Evolutionary conservation across 2,888 invertebrate species (phyloP), one percentile per base, ranked within the genome.

Genomic region (Pseudococcus jackbeardsleyi): DNA sequence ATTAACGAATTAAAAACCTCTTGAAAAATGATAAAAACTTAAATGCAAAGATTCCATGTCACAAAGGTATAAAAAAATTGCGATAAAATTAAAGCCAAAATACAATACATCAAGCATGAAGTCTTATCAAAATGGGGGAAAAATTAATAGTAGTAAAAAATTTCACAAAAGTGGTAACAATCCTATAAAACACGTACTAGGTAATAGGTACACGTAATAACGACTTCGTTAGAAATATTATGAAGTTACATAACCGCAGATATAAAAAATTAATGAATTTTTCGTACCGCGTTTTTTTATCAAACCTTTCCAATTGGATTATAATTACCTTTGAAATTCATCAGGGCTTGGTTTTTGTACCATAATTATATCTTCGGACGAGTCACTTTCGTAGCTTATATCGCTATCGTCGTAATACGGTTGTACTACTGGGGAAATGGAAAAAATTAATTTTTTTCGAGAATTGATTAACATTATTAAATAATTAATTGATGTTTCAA

Each of bases 341-440:
- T 84, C 84, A 4, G 64, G 54, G 59, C 19, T 42, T 22, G 88
- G 59, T 26, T 59, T 64, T 42, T 85, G 88, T 42, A 85, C 26
- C 50, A 88, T 85, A 11, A 88, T 85, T 33, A 88, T 77, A 39
- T 89, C 89, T 11, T 88, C 88, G 26, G 84, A 84, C 7, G 59
- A 59, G 19, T 84, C 84, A 11, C 84, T 88, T 77, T 89, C 89
- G 72, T 85, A 89, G 59, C 89, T 89, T 59, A 90, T 77, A 72
- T 90, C 90, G 85, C 90, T 90, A 46, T 90, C 89, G 54, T 90
- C 90, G 88, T 90, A 90, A 88, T 90, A 90, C 39, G 90, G 90
- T 84, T 88, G 88, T n/a, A 88, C 88, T 8, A 89, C 89, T 9
- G 89, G 85, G 15, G 87, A n/a, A n/a, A n/a, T n/a, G n/a, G 54